phyloP scores from a whole-genome alignment of 2,797 vertebrate species.

The Siniperca scherzeri region DNA sequence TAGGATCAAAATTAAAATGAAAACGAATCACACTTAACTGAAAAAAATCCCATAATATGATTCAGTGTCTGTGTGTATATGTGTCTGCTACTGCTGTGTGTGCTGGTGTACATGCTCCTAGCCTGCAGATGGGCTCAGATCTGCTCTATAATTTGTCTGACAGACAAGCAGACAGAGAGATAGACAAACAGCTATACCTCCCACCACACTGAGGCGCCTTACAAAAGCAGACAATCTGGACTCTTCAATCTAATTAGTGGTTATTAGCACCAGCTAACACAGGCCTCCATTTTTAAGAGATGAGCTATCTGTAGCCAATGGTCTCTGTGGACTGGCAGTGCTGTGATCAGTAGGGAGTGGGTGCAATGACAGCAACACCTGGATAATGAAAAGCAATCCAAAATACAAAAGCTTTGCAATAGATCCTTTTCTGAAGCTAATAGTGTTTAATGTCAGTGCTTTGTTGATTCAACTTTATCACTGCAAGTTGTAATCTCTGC shows the following conservation, averaged over 20 bases:
- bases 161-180: slow-evolving; percentile 52
- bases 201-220: slow-evolving; percentile 50
- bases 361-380: slow-evolving; percentile 57
- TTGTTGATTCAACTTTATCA: not conserved
- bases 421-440: not conserved
- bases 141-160: slow-evolving; percentile 78
- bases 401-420: slow-evolving; percentile 1
- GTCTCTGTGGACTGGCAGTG: slow-evolving; percentile 37
- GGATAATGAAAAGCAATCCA: slow-evolving; percentile 2
- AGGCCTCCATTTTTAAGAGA: slow-evolving; percentile 53
- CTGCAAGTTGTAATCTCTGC: not conserved
- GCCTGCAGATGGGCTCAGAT: slow-evolving; percentile 75
- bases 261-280: slow-evolving; percentile 74
- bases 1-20: not conserved
- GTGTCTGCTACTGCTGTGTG: slow-evolving; percentile 2
- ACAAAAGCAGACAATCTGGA: slow-evolving; percentile 70
- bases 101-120: slow-evolving; percentile 6
- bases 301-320: slow-evolving; percentile 51
- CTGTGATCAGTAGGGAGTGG: slow-evolving; percentile 45
- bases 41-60: not conserved
- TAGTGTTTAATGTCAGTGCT: not conserved
- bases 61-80: not conserved
- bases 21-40: not conserved
- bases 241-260: slow-evolving; percentile 82
- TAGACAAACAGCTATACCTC: slow-evolving; percentile 48